These are phyloP conservation scores for Eupithecia pulchellata DNA, from an alignment of 2,888 invertebrate species.

Conservation along the genomic window DNA sequence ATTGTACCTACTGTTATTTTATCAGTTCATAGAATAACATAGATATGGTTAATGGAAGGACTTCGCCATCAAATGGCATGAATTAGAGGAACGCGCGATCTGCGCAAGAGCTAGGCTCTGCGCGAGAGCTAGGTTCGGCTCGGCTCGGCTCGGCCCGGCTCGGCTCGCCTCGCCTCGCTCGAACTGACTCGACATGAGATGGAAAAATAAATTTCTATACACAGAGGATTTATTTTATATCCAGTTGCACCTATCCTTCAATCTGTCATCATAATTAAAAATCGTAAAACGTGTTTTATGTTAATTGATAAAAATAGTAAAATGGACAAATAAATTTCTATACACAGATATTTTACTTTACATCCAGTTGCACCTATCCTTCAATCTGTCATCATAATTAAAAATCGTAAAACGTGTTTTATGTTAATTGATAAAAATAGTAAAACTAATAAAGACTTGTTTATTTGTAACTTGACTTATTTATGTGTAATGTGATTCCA, in stretches of 20 bases:
- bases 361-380: conserved; percentile 46
- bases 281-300: conserved; percentile 66
- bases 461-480: conserved; percentile 68
- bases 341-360: conserved; percentile 55
- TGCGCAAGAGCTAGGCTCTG: conserved; percentile 38
- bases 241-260: conserved; percentile 46
- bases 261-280: conserved; percentile 62
- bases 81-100: conserved; percentile 6
- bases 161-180: conserved; percentile 22
- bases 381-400: conserved; percentile 55
- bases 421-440: conserved; percentile 69
- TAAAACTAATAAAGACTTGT: conserved; percentile 75
- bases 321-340: conserved; percentile 69
- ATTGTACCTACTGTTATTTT: background rate
- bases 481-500: conserved; percentile 65
- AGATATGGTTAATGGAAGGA: conserved; percentile 11
- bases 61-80: conserved; percentile 39
- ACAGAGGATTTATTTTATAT: conserved; percentile 50
- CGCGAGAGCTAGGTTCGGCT: too few species aligned
- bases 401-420: conserved; percentile 71
- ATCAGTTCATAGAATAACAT: background rate
- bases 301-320: too few species aligned
- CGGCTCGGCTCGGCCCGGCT: conserved; percentile 22
- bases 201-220: conserved; percentile 71
- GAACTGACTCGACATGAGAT: conserved; percentile 32